Evolutionary conservation across 2,113 vertebrate species (phyloP).

Genomic region (pig (Sus scrofa)): T2T-Sscrofa CM000819.6:76408001-76408500

Average conservation of each 20-base stretch:
- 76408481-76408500: slow-evolving; percentile 72
- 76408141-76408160: no score
- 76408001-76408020: slow-evolving; percentile 89
- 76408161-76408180: slow-evolving; percentile 62
- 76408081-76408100: slow-evolving; percentile 72
- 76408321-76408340: background rate
- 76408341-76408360: background rate
- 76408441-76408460: slow-evolving; percentile 30
- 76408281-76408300: slow-evolving; percentile 57
- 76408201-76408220: slow-evolving; percentile 74
- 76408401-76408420: slow-evolving; percentile 50
- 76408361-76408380: background rate
- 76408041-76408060: slow-evolving; percentile 84
- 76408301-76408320: slow-evolving; percentile 29
- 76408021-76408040: slow-evolving; percentile 88
- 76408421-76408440: slow-evolving; percentile 25
- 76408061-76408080: slow-evolving; percentile 78
- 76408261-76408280: slow-evolving; percentile 68
- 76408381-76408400: slow-evolving; percentile 53
- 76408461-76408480: slow-evolving; percentile 83
- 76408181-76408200: slow-evolving; percentile 72
- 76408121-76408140: slow-evolving; percentile 67
- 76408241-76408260: slow-evolving; percentile 73
- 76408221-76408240: slow-evolving; percentile 84
- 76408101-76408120: slow-evolving; percentile 78